A percentile compares a stretch with the other conserved stretches of the same genome.
Evolutionary conservation across 2,113 vertebrate genomes (phyloP).

Genomic region (Crypturellus undulatus): DNA sequence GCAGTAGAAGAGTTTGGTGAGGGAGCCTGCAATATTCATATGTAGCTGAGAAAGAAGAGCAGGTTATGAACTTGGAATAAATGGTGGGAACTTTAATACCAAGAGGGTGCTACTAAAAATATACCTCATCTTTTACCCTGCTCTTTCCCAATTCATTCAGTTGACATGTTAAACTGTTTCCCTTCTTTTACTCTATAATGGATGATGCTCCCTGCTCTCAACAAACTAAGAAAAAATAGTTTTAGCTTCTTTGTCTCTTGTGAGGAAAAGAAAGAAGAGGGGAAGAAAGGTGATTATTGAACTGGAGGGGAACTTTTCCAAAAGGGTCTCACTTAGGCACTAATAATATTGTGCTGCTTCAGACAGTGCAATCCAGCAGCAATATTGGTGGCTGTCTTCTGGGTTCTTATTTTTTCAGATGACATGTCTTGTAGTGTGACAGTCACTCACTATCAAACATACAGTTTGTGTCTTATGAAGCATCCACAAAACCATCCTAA

Average conservation of each 20-base stretch:
- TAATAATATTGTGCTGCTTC: background rate
- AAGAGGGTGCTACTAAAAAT: background rate
- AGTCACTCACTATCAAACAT: background rate
- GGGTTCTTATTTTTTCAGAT: background rate
- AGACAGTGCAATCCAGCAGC: background rate
- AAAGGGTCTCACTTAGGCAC: background rate
- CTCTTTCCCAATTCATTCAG: background rate
- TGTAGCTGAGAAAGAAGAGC: background rate
- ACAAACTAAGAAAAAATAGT: background rate
- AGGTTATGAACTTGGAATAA: background rate
- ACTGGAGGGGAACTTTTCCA: background rate
- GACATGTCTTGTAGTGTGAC: background rate
- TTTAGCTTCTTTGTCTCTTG: background rate
- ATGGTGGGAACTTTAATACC: background rate
- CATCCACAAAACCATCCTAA: background rate
- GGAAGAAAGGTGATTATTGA: background rate
- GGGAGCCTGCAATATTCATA: background rate
- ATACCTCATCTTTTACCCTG: background rate
- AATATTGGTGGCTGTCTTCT: background rate
- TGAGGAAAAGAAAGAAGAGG: background rate
- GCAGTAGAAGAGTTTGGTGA: background rate
- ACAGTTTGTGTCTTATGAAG: background rate
- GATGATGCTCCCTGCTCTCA: background rate
- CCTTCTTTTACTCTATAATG: background rate
- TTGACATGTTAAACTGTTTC: background rate